Base-by-base conservation (phyloP, 2,888 invertebrate genomes). In the Tipula confusa region DNA sequence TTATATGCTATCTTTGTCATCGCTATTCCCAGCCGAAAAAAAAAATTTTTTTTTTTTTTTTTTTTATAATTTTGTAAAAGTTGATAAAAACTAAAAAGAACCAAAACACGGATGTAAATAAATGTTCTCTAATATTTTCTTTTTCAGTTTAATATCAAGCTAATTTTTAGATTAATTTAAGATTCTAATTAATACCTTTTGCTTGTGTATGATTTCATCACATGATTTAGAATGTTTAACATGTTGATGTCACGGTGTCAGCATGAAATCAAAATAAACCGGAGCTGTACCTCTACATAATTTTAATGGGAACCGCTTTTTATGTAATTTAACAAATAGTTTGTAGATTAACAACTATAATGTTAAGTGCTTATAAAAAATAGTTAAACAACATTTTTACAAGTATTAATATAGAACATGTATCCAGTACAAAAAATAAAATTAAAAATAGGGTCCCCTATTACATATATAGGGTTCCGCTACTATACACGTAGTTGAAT, bases 141-240 rank as follows among this genome's bases (percentile, higher is more conserved):
- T 64, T 6, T 64, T 24, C 11, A 64, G 24, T 64, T 64, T 64
- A 13, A 64, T 64, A 64, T 18, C 24, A 18, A 64, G 64, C 64
- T 64, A 64, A 64, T 64, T 64, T 64, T 64, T 64, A 24, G 24
- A 24, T 64, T 64, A 24, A 64, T 64, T 64, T 64, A 64, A 64
- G 64, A 64, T 64, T 64, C 64, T 64, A 64, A 64, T 64, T 64
- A 64, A 64, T 64, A 64, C 64, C 64, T 64, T 11, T 24, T 64
- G 18, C 64, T 64, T 64, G 24, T 24, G 11, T 64, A 64, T 64
- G 64, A 64, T 64, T 64, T 64, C 64, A 64, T 64, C 64, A 64
- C 24, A 64, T 18, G 6, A 24, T 64, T 64, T 64, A 24, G 6
- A 18, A 48, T 64, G 24, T 24, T 64, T 64, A 64, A 6, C 24